Base-by-base conservation (phyloP, 2,113 vertebrate genomes). In the Epinephelus fuscoguttatus region DNA sequence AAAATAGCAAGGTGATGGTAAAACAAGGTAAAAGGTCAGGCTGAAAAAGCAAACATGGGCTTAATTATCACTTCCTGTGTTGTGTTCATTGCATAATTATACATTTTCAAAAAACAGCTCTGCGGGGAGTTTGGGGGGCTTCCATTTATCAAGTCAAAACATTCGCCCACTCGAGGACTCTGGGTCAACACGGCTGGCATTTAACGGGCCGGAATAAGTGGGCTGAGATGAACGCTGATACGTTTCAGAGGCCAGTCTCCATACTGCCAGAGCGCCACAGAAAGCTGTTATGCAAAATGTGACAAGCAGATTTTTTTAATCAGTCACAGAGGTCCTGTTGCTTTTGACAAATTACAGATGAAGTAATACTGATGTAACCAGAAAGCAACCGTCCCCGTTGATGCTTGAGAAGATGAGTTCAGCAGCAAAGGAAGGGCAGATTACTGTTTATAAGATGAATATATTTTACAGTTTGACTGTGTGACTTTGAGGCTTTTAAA, bases 121-220 rank as follows among this genome's bases (percentile, higher is more conserved):
- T 27, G 50, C 4, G 1, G 82, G 70, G 79, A 73, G 33, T 75
- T 69, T 53, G 8, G 15, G 52, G 1, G 25, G 23, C 63, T 69
- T 73, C 78, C 70, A 77, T 90, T 86, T 86, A 86, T 81, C 77
- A 75, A 83, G 82, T 88, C 40, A 70, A 81, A 88, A 89, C 84
- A 83, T 70, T 61, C n/a, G 1, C 75, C 84, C 84, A 78, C 86
- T 70, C 14, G 33, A 25, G 21, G 70, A 70, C 61, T 47, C 23
- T 0, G 62, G 78, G 81, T 90, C 83, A 82, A 42, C 3, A 2
- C 17, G 21, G 2, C 62, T 82, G 57, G 75, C 71, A 82, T 84
- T 82, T 82, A 81, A 52, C 60, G 2, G 67, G 50, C 23, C 10
- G 57, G 80, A 76, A 66, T 63, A 75, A 84, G 81, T 84, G 76